Conservation (phyloP, 2,888 invertebrate genomes). For the Gymnoscelis rufifasciata region DNA sequence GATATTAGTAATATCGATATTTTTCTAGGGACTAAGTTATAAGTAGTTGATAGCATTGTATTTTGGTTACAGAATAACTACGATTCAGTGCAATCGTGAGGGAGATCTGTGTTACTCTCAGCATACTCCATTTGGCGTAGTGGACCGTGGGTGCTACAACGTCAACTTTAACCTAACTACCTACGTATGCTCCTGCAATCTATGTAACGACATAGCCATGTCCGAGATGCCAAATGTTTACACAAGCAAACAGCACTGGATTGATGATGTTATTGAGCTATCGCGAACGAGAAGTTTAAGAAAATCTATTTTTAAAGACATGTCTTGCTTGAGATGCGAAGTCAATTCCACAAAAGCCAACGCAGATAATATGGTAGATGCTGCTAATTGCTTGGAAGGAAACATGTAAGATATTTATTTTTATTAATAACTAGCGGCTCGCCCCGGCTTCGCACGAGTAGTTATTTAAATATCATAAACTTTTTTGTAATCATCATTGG, state of each 20-base stretch:
- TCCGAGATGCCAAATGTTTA: constrained; percentile 59
- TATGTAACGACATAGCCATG: constrained; percentile 61
- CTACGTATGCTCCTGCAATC: constrained; percentile 63
- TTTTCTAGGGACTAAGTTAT: too few species aligned
- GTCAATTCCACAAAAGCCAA: constrained; percentile 45
- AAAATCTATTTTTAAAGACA: constrained; percentile 52
- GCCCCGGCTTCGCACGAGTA: too few species aligned
- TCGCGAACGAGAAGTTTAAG: constrained; percentile 50
- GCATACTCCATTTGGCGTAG: constrained; percentile 64
- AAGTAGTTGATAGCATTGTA: too few species aligned
- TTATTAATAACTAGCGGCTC: neutral
- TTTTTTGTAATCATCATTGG: too few species aligned
- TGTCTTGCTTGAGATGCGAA: constrained; percentile 62
- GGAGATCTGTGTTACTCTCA: constrained; percentile 58
- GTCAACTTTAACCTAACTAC: constrained; percentile 48
- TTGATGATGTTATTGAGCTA: constrained; percentile 57
- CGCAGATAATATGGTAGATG: constrained; percentile 35
- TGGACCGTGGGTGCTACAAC: constrained; percentile 62
- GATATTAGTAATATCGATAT: too few species aligned
- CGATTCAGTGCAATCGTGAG: constrained; percentile 43
- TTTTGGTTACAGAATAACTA: constrained; percentile 47
- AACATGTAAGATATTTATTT: constrained; percentile 48
- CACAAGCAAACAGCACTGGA: constrained; percentile 51
- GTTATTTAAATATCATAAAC: too few species aligned
- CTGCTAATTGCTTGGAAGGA: constrained; percentile 54